phyloP scores from a whole-genome alignment of 2,888 invertebrate species.

The Hemithea aestivaria region DNA sequence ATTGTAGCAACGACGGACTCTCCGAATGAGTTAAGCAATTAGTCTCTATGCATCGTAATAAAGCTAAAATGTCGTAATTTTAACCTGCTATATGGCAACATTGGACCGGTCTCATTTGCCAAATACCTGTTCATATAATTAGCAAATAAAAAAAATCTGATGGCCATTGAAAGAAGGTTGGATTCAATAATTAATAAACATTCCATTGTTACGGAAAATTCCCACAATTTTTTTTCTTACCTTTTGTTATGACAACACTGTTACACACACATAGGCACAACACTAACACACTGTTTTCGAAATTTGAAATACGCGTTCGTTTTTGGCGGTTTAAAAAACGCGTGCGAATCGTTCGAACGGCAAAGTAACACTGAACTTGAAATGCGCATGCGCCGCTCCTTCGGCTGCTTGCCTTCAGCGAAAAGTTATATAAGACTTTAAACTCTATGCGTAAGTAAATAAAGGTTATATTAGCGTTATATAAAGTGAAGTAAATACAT shows the following conservation, averaged over 20 bases:
- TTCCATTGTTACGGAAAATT: constrained; percentile 6
- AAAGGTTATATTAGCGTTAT: constrained; percentile 19
- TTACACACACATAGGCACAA: constrained; percentile 33
- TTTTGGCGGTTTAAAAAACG: constrained; percentile 16
- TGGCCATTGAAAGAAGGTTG: constrained; percentile 26
- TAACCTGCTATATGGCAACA: constrained; percentile 22
- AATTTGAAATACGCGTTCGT: constrained; percentile 24
- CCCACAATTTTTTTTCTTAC: constrained; percentile 9
- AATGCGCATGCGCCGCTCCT: constrained; percentile 43
- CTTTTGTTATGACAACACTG: constrained; percentile 13
- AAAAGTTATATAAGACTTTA: constrained; percentile 10
- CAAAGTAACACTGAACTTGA: constrained; percentile 68
- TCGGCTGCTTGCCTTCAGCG: constrained; percentile 48
- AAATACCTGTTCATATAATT: constrained; percentile 17
- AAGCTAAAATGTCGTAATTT: constrained; percentile 15
- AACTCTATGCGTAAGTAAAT: constrained; percentile 6
- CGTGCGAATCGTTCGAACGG: constrained; percentile 44
- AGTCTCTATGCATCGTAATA: constrained; percentile 13
- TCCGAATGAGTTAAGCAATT: constrained; percentile 13
- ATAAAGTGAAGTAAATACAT: constrained; percentile 28
- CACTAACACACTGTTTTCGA: constrained; percentile 31
- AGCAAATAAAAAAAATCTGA: constrained; percentile 10
- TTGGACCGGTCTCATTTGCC: constrained; percentile 20
- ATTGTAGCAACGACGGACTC: constrained; percentile 7
- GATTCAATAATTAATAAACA: constrained; percentile 8